These are phyloP conservation scores for Gymnorhina tibicen DNA, from an alignment of 2,113 vertebrate species.

Conservation along the genomic window DNA sequence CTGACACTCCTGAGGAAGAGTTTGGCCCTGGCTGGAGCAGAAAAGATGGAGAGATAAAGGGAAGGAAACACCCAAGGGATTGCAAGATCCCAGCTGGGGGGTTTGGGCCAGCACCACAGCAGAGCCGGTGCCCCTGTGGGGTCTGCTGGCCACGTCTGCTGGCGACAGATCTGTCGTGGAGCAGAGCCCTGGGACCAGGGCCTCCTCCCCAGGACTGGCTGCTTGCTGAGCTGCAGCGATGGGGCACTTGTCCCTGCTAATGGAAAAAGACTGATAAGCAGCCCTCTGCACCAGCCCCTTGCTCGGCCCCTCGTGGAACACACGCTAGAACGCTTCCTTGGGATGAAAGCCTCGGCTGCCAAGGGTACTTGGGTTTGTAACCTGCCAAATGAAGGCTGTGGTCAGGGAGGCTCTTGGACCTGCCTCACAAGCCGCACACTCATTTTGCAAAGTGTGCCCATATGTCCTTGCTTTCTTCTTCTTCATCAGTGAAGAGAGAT, in stretches of 20 bases:
- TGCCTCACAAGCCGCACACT: fast-evolving
- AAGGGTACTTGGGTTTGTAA: neutral
- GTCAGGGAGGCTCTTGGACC: neutral
- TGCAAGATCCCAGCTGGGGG: fast-evolving
- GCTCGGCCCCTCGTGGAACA: fast-evolving
- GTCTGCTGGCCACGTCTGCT: neutral
- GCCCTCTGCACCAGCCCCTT: fast-evolving
- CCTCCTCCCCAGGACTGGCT: fast-evolving
- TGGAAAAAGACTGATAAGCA: neutral
- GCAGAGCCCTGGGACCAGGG: neutral
- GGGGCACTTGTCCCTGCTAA: neutral
- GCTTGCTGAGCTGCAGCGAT: fast-evolving
- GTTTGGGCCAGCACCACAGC: neutral
- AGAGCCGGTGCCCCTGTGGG: fast-evolving
- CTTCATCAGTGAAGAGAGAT: neutral
- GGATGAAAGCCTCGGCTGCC: neutral
- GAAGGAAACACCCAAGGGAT: neutral
- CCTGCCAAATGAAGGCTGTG: neutral
- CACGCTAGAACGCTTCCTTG: fast-evolving
- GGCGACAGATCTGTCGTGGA: fast-evolving
- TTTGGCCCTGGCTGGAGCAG: fast-evolving
- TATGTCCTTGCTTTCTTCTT: neutral
- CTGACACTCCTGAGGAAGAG: neutral
- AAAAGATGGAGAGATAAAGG: neutral
- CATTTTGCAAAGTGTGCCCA: fast-evolving